A percentile compares a stretch with the other conserved stretches of the same genome.
Conservation (phyloP, 2,797 vertebrate species). For the Acridotheres tristis region DNA sequence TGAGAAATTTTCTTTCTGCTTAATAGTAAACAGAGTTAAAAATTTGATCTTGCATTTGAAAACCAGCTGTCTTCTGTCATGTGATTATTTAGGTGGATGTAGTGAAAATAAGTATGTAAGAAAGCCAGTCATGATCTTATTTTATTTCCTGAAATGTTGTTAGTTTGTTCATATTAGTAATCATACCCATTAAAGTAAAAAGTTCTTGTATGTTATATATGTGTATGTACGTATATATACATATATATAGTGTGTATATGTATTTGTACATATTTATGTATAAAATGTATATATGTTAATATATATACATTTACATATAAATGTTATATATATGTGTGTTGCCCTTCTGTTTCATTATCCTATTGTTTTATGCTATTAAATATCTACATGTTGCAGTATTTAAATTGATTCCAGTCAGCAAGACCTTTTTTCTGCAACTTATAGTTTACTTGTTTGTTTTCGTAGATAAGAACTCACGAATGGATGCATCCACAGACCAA, state of each 20-base stretch:
- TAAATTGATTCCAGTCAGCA: background rate
- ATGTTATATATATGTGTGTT: background rate
- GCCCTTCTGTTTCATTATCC: background rate
- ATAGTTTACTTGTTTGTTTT: background rate
- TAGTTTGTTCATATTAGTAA: background rate
- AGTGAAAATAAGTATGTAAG: background rate
- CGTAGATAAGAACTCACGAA: conserved; percentile 95
- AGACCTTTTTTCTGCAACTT: background rate
- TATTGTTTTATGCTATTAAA: background rate
- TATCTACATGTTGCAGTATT: background rate
- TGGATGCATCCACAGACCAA: conserved; percentile 97
- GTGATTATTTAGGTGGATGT: background rate
- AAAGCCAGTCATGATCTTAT: background rate
- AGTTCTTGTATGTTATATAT: background rate
- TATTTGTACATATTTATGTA: background rate
- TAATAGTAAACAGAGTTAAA: background rate
- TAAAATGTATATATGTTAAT: background rate
- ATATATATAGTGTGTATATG: background rate
- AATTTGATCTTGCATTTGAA: background rate
- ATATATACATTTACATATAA: background rate
- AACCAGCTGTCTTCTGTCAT: background rate
- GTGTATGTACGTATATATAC: too few species aligned
- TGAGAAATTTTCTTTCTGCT: background rate
- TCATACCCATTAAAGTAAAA: background rate
- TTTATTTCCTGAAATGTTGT: background rate